Base-by-base conservation (phyloP, 2,888 invertebrate species). In the Exocentrus adspersus region DNA sequence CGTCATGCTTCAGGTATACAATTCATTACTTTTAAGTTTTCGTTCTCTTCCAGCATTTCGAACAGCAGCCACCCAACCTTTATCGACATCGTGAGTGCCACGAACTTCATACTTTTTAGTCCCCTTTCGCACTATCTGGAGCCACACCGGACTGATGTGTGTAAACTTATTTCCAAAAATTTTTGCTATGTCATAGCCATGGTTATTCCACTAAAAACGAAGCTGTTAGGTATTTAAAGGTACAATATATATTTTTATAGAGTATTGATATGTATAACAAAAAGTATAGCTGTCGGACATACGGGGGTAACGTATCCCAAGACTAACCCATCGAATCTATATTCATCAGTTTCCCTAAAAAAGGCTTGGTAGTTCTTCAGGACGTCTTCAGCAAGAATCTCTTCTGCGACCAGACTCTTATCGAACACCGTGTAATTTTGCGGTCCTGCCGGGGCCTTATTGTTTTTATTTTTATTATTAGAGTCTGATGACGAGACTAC, bases 101-200 rank as follows among this genome's bases (percentile, higher is more conserved):
- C 87, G 86, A 53, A 93, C 81, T 52, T 88, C 87, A 78, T 91
- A 92, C 16, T 86, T 86, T 60, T 86, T 85, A 1, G 84, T 82
- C 12, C 85, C 87, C 62, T 88, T 88, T 37, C 90, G 84, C 63
- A 88, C 87, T 10, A 97, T 84, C 84, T 97, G 95, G 24, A 98
- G 86, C 98, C 98, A 98, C 0, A 97, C 97, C 0, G 98, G 98
- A 0, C 97, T 94, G 19, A 98, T 88, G 76, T 92, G 92, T 53
- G 93, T 90, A 75, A 98, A 94, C 82, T 98, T 98, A 43, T 90
- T 87, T 7, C 89, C 92, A 86, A 97, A 97, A 59, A 86, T 88
- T 83, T 96, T 96, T 0, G 97, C 94, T 51, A 97, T 88, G 82
- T 96, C 93, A 82, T 97, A 95, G 0, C 98, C 98, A 83, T 93